These are phyloP conservation scores for Amiota minor DNA, from an alignment of 2,888 invertebrate genomes.

Conservation along the genomic window DNA sequence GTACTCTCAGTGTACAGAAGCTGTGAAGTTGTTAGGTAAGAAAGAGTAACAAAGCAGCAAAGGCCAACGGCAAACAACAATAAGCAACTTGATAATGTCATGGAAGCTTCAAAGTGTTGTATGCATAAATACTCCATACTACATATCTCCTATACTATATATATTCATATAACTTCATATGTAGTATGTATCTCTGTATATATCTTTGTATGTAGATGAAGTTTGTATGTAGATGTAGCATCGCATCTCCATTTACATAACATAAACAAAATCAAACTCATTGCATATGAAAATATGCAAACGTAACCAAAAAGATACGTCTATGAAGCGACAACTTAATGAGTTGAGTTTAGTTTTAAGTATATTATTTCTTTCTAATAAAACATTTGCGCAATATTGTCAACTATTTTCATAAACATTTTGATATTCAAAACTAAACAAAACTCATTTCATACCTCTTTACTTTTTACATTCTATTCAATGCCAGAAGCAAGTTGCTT, in stretches of 20 bases:
- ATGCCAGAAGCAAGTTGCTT: background rate
- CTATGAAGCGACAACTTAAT: background rate
- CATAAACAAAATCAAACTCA: slow-evolving; percentile 7
- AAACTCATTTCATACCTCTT: background rate
- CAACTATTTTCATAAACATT: slow-evolving; percentile 7
- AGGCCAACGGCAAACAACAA: no score
- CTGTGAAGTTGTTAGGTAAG: no score
- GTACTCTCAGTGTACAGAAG: no score
- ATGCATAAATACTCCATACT: no score
- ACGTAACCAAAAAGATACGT: slow-evolving; percentile 13
- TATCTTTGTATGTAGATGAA: background rate
- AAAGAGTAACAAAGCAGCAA: no score
- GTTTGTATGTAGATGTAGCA: background rate
- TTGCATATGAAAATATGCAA: slow-evolving; percentile 35
- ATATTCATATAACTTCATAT: no score
- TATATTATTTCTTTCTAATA: background rate
- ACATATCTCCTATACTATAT: no score
- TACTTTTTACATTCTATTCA: background rate
- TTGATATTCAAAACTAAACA: background rate
- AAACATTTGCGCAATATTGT: background rate
- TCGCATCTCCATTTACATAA: slow-evolving; percentile 16
- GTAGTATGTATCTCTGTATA: no score
- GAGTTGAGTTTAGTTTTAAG: background rate
- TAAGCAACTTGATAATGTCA: no score
- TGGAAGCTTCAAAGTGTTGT: no score